These are phyloP conservation scores for Enteromius treurensis DNA, from an alignment of 2,797 vertebrate genomes.

Conservation along the genomic window DNA sequence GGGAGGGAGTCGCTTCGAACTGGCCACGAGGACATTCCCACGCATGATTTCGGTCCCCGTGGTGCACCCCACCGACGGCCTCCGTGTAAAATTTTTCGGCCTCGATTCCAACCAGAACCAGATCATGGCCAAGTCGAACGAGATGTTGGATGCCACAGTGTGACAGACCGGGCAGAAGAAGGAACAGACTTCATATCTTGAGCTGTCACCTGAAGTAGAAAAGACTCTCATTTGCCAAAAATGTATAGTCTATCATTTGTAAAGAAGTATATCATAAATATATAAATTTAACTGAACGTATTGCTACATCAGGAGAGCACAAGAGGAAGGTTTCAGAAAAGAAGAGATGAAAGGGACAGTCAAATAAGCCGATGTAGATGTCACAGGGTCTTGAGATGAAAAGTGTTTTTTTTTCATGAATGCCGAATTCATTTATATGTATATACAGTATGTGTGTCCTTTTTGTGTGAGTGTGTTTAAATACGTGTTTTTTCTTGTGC, in stretches of 20 bases:
- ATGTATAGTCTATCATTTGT: constrained; percentile 74
- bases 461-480: constrained; percentile 22
- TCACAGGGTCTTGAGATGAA: constrained; percentile 59
- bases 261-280: constrained; percentile 64
- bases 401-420: constrained; percentile 17
- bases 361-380: constrained; percentile 44
- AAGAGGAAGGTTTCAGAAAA: constrained; percentile 46
- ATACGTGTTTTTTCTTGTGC: constrained; percentile 43
- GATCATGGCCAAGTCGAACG: constrained; percentile 92
- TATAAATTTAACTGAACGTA: constrained; percentile 71
- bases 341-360: constrained; percentile 34
- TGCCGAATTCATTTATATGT: constrained; percentile 40
- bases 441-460: constrained; percentile 46
- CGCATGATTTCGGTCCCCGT: constrained; percentile 91
- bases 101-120: constrained; percentile 98
- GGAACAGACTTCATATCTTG: constrained; percentile 48
- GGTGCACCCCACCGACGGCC: constrained; percentile 91
- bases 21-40: constrained; percentile 92
- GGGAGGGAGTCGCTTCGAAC: constrained; percentile 91
- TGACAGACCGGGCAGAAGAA: constrained; percentile 68
- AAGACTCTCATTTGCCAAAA: constrained; percentile 78
- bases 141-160: constrained; percentile 90
- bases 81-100: constrained; percentile 95
- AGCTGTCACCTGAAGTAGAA: constrained; percentile 63
- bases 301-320: constrained; percentile 69